Conservation (phyloP, 2,113 vertebrate genomes). For the Falco punctatus region DNA sequence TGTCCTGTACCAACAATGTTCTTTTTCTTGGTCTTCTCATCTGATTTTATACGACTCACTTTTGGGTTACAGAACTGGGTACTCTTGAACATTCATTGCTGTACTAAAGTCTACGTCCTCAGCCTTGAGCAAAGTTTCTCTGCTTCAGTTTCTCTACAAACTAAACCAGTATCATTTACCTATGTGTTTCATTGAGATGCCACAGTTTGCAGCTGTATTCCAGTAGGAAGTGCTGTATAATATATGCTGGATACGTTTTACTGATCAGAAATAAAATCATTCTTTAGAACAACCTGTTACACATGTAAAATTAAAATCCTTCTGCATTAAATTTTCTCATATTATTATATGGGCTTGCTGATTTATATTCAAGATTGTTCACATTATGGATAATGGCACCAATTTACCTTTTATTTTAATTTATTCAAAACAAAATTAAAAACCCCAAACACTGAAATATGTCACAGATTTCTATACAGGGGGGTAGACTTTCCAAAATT, state of each 20-base stretch:
- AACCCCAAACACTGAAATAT: not conserved
- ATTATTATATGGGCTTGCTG: not conserved
- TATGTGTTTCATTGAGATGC: not conserved
- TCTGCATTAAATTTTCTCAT: not conserved
- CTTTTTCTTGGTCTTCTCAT: not conserved
- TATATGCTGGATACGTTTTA: not conserved
- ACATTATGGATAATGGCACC: not conserved
- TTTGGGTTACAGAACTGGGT: not conserved
- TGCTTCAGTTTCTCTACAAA: not conserved
- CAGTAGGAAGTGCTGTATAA: not conserved
- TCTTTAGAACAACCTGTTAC: not conserved
- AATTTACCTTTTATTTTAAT: not conserved
- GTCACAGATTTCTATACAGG: not conserved
- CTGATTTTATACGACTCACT: not conserved
- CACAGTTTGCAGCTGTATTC: not conserved
- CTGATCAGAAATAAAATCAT: not conserved
- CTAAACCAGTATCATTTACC: not conserved
- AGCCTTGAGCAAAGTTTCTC: not conserved
- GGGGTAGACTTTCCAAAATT: not conserved
- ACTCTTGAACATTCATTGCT: not conserved
- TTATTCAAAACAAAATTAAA: not conserved
- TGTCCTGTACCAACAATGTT: not conserved
- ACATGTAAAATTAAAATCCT: not conserved
- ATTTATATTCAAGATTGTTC: not conserved
- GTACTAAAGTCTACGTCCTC: not conserved